Base-by-base conservation (phyloP, 1,140 invertebrate species). In the Drosophila carrolli region DNA sequence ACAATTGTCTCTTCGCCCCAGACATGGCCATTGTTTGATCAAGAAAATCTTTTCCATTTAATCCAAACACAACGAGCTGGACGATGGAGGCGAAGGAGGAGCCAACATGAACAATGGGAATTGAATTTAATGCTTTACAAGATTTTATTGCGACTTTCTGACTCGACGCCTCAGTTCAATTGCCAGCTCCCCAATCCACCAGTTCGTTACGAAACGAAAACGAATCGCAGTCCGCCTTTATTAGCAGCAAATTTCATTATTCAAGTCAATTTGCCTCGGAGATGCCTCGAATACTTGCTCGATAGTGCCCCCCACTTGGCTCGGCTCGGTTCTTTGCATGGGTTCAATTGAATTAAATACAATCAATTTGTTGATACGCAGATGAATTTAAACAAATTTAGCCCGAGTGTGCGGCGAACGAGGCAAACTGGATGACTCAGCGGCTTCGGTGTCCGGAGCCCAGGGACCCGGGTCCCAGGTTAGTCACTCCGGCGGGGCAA, bases 321-420 rank as follows among this genome's bases (percentile, higher is more conserved):
- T 51, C n/a, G 46, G 6, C 48, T 57, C 44, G 14, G 19, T 40
- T 65, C 48, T 57, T 75, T 48, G 40, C 57, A 54, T 60, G 84
- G 68, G 71, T 83, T 83, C 59, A 89, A 84, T 85, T 84, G 59
- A 81, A 90, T 89, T 84, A 90, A 89, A 89, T 90, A 67, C 84
- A 84, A 89, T 89, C 84, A 89, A 89, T 81, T 90, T 89, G 84
- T 90, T 84, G 73, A 84, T 89, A 84, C 85, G 85, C 84, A 89
- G 63, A 84, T 83, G 65, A 77, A 65, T 89, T 89, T 81, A 89
- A 89, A 90, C 67, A 83, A 81, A 89, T 89, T 80, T 62, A 76
- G 74, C 73, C 29, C 54, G 72, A n/a, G 62, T 53, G 29, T 53
- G 65, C 16, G 43, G 14, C 37, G 9, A 43, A 27, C 50, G 58